These are phyloP conservation scores for Rhabdomys pumilio DNA, from an alignment of 2,797 vertebrate genomes.

Conservation along the genomic window DNA sequence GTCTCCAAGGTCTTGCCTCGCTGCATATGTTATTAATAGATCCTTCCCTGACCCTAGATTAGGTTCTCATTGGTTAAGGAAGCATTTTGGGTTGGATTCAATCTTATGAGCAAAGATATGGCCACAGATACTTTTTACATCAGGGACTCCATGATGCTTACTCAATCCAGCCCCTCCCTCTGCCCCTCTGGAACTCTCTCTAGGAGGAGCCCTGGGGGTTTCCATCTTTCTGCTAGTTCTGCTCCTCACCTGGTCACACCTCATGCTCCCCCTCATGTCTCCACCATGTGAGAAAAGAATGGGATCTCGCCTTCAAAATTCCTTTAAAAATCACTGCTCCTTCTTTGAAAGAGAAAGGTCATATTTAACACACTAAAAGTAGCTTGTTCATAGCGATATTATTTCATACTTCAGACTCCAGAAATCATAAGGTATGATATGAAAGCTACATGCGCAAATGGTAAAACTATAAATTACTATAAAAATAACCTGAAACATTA, in stretches of 20 bases:
- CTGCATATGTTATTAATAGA: not conserved
- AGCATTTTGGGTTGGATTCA: not conserved
- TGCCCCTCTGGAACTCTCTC: not conserved
- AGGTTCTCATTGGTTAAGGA: constrained; percentile 26
- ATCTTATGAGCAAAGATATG: not conserved
- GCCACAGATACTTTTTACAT: not conserved
- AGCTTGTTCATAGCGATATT: not conserved
- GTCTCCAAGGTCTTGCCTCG: constrained; percentile 29
- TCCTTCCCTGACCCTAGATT: constrained; percentile 14
- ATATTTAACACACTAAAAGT: not conserved
- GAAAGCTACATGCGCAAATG: not conserved
- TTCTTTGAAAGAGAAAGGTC: not conserved
- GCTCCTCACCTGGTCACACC: not conserved
- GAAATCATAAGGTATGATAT: constrained; percentile 4
- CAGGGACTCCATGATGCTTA: no score
- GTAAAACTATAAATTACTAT: constrained; percentile 39
- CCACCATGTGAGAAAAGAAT: not conserved
- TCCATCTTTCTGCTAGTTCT: accelerated
- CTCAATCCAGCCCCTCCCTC: accelerated
- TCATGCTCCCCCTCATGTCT: not conserved
- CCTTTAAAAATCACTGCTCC: not conserved
- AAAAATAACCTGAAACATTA: not conserved
- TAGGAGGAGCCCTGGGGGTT: not conserved
- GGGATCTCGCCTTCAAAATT: not conserved
- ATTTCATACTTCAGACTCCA: constrained; percentile 21